These are phyloP conservation scores for Nettapus auritus DNA, from an alignment of 2,113 vertebrate species.

Conservation along the genomic window DNA sequence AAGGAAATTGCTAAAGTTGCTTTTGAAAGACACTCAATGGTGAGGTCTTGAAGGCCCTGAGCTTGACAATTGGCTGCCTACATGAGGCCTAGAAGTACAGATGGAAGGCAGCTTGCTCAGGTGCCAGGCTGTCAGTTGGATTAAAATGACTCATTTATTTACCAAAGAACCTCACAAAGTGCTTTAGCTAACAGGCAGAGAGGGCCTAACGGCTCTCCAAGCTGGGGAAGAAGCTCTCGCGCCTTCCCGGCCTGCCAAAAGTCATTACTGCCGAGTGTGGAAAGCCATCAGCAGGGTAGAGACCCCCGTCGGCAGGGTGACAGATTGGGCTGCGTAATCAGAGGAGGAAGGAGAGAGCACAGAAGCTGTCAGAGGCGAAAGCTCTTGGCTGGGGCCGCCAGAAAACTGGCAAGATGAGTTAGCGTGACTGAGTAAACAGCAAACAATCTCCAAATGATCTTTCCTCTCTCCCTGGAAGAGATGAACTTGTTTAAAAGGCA, in stretches of 20 bases:
- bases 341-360: constrained; percentile 88
- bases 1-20: constrained; percentile 74
- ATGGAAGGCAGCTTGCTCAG: constrained; percentile 98
- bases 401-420: constrained; percentile 91
- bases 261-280: constrained; percentile 96
- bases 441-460: constrained; percentile 80
- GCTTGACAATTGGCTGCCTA: constrained; percentile 80
- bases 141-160: constrained; percentile 99
- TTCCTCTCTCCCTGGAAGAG: constrained; percentile 66
- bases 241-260: constrained; percentile 93
- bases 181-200: constrained; percentile 90
- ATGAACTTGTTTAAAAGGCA: constrained; percentile 70
- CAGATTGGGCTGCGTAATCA: constrained; percentile 97
- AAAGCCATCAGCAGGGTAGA: constrained; percentile 95
- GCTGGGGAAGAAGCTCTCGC: constrained; percentile 77
- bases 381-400: constrained; percentile 91
- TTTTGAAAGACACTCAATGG: constrained; percentile 78
- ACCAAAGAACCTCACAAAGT: constrained; percentile 96
- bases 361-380: constrained; percentile 88
- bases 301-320: constrained; percentile 92
- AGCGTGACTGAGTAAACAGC: constrained; percentile 83
- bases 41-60: constrained; percentile 72
- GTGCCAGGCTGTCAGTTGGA: constrained; percentile 99
- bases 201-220: constrained; percentile 78
- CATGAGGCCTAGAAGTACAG: constrained; percentile 89